A percentile compares a stretch with the other conserved stretches of the same genome.
Conservation (phyloP, 1,140 invertebrate species). For the Sycophila sp. region DNA sequence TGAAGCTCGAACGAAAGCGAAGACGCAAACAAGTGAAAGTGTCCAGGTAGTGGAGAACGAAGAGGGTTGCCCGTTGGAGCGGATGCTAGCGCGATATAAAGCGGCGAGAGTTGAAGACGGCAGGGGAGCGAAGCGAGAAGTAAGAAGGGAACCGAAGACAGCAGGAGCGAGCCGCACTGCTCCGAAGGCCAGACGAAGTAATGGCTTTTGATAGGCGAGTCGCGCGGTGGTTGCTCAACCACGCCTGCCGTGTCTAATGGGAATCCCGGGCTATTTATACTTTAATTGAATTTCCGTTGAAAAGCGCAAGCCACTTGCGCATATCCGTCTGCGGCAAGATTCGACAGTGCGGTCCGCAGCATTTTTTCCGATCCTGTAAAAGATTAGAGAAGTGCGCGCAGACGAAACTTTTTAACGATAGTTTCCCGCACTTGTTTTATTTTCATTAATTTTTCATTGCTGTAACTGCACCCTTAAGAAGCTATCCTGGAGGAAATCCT, state of each 20-base stretch:
- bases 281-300: slow-evolving; percentile 18
- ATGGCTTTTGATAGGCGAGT: slow-evolving; percentile 19
- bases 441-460: too few species aligned
- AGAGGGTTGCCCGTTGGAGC: not conserved
- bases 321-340: too few species aligned
- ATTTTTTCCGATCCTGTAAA: too few species aligned
- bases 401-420: too few species aligned
- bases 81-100: not conserved
- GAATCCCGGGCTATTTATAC: slow-evolving; percentile 7
- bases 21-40: not conserved
- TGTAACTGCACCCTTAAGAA: too few species aligned
- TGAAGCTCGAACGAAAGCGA: too few species aligned
- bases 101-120: not conserved
- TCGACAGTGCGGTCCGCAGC: too few species aligned
- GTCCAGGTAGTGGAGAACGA: not conserved
- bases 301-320: not conserved
- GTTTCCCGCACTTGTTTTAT: too few species aligned
- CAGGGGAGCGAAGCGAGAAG: not conserved
- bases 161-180: not conserved
- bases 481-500: too few species aligned
- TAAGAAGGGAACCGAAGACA: not conserved
- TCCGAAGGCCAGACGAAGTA: slow-evolving; percentile 16
- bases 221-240: too few species aligned
- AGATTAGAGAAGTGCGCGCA: too few species aligned
- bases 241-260: not conserved